Evolutionary conservation across 2,797 vertebrate species (phyloP), one percentile per base, ranked within the genome.

Genomic region (Cyclopterus lumpus): DNA sequence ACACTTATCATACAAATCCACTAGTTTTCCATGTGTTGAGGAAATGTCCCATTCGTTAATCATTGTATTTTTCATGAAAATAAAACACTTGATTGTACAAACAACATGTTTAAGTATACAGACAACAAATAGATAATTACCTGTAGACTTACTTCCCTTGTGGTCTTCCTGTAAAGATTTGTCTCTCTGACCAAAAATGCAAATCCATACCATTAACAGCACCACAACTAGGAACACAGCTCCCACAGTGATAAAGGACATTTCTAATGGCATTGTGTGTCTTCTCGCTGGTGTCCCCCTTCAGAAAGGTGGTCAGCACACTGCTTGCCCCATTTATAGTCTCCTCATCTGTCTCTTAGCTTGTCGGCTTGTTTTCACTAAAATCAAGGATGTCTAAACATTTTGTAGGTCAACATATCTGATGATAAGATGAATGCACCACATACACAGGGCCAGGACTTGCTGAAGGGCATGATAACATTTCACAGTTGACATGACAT

Each of bases 381-480:
- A 71, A 71, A 65, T 83, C 93, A 94, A 93, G 94, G 93, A 73
- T 48, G 22, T 61, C 51, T 61, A 89, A 93, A 93, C 88, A 88
- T 93, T 90, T 75, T 86, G 65, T 61, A 15, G 30, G 77, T 67
- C 75, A 77, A n/a, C 55, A 46, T 64, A 54, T 73, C 67, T 76
- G 63, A 75, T 64, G 34, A 49, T 71, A 42, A 75, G 48, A 74
- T 78, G 28, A 79, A 65, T 59, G 40, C 18, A 63, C 44, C 14
- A 40, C 24, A 62, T 42, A 59, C n/a, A 79, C 72, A 74, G 24
- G 48, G 42, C 30, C 2, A 10, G 36, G 26, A 66, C 18, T 49
- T 16, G n/a, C 48, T 81, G 84, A 92, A 93, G 91, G 92, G 24
- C 77, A 70, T 12, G 44, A 83, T 80, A 91, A 89, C 77, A 88